Evolutionary conservation across 1,140 invertebrate genomes (phyloP), one percentile per base, ranked within the genome.

Genomic region (Trichomalopsis sarcophagae): DNA sequence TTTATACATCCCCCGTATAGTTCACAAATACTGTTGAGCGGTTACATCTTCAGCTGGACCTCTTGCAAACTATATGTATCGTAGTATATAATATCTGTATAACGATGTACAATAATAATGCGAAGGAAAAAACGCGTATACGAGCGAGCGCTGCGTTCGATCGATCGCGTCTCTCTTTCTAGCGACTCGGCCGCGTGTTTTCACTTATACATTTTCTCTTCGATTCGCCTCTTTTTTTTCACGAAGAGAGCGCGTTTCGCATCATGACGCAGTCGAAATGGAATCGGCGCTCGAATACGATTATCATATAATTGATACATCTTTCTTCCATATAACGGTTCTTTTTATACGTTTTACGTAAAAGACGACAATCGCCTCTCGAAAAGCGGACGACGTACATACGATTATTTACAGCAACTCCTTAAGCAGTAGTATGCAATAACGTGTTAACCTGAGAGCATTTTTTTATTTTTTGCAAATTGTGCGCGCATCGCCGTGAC

Each of bases 301-400:
- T 71, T 71, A 71, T 71, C 30, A 71, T 33, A 33, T 71, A 71
- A 71, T 71, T 13, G 17, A 71, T 71, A 11, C 2, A 71, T 71
- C 13, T 27, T 66, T 71, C 13, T 33, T 71, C 21, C 23, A 27
- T 71, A 71, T 13, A 71, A 33, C 23, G 27, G 13, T 71, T 21
- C 21, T 21, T 62, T 62, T 62, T 62, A 21, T 62, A 62, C 21
- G 21, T 17, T 17, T 62, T 62, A 62, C 17, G 17, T 17, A 7
- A 17, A n/a, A n/a, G 55, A 3, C 5, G 55, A n/a, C 55, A 7
- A 62, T 62, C 55, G 17, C 17, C 2, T 62, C 27, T 21, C 55
- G 21, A 6, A 62, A 62, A 21, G 55, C 55, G 55, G 2, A 21
- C 17, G n/a, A 62, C 55, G 50, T 4, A 5, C 17, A 55, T 55